Evolutionary conservation across 2,888 invertebrate species (phyloP), one percentile per base, ranked within the genome.

Genomic region (Steinernema scapterisci): DNA sequence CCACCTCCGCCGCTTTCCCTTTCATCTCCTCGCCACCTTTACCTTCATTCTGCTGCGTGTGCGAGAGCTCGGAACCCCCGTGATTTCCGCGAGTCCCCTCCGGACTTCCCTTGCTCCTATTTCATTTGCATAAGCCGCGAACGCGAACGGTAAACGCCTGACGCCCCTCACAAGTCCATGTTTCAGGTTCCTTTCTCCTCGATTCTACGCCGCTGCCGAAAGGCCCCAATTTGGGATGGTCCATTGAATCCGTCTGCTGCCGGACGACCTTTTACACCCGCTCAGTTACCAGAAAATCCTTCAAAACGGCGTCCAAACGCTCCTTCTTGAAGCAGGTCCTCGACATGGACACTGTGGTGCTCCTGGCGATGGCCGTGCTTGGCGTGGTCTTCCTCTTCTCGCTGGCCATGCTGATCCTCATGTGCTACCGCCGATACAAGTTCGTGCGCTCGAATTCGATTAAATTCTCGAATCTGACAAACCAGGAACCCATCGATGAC

Each of bases 331-430:
- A 16, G 19, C 48, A n/a, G n/a, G 21, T 25, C 54, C 23, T 19
- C 54, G 54, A 54, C 73, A 92, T 92, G 90, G 92, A 92, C 88
- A 90, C 91, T 79, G 91, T 92, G 63, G 92, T 92, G 51, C 91
- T 91, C 43, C 90, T 92, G 70, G 92, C 92, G 48, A 91, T 92
- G 80, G 91, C 91, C 54, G 91, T 92, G 6, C 88, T 93, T 51
- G 91, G 91, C 73, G 91, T 92, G 27, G 91, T 92, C 77, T 92
- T 92, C 87, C 88, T 92, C 54, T 92, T 91, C 73, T 92, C 92
- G 7, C 89, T 92, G 77, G 88, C 92, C 45, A 91, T 92, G 3
- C 88, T 93, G 16, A 88, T 92, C 52, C 88, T 92, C 71, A 81
- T 85, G 77, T 85, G 85, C 75, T 78, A 79, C 21, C 78, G 85